Conservation (phyloP, 92 coral and sea anemone species). For the Heliopora coerulea region DNA sequence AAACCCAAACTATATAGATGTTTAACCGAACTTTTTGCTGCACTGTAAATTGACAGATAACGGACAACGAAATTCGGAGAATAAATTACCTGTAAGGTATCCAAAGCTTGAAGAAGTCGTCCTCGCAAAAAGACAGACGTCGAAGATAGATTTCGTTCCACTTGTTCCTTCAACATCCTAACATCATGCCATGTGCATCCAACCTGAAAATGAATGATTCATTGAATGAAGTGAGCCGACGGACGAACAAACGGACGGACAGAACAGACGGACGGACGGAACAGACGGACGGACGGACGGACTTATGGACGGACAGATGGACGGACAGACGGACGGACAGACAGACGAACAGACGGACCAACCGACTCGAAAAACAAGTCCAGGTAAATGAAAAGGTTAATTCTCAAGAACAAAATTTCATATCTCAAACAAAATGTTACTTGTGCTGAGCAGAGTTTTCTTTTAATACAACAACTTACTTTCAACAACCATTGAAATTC, state of each 20-base stretch:
- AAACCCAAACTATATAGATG: too few species aligned
- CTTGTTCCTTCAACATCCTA: conserved; percentile 86
- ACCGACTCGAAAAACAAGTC: too few species aligned
- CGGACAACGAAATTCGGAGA: not conserved
- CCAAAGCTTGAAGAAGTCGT: conserved; percentile 83
- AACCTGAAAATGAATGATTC: conserved; percentile 52
- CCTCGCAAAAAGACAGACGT: conserved; percentile 88
- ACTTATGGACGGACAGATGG: too few species aligned
- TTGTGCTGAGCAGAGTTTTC: too few species aligned
- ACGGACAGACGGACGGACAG: too few species aligned
- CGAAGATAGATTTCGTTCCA: conserved; percentile 86
- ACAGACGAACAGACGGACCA: not conserved
- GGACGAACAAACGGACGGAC: too few species aligned
- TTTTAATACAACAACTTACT: conserved; percentile 56
- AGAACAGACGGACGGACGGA: too few species aligned
- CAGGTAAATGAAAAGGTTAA: too few species aligned
- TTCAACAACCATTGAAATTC: conserved; percentile 98
- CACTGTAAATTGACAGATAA: not conserved
- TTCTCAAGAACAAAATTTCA: too few species aligned
- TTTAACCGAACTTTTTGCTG: too few species aligned
- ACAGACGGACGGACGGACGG: too few species aligned
- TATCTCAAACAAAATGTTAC: too few species aligned
- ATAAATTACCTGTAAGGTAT: conserved; percentile 78
- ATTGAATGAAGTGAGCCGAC: not conserved
- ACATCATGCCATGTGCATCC: conserved; percentile 99